Evolutionary conservation across 2,113 vertebrate genomes (phyloP).

Genomic region (Eleginops maclovinus): DNA sequence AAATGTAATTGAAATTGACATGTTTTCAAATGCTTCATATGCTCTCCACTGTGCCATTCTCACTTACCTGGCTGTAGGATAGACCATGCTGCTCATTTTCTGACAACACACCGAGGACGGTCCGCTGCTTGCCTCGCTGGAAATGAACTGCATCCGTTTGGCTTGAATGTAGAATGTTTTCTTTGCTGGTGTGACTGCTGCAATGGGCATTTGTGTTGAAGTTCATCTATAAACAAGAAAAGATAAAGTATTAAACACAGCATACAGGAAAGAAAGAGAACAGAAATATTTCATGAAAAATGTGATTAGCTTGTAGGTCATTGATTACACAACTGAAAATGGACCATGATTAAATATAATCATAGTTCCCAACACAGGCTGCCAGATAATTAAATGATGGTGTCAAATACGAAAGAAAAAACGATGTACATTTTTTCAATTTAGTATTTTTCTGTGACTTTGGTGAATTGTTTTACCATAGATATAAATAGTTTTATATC

Average conservation of each 20-base stretch:
- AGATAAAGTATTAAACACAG: neutral
- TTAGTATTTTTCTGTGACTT: too few species aligned
- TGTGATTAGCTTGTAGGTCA: neutral
- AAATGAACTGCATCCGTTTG: conserved; percentile 55
- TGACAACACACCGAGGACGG: conserved; percentile 86
- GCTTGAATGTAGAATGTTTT: conserved; percentile 45
- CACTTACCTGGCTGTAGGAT: conserved; percentile 81
- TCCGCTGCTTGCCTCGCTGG: conserved; percentile 77
- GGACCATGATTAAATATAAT: too few species aligned
- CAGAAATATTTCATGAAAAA: neutral
- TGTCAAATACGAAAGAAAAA: too few species aligned
- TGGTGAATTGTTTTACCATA: too few species aligned
- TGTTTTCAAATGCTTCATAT: neutral
- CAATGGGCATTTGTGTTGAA: conserved; percentile 22
- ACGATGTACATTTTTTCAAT: too few species aligned
- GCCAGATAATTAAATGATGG: neutral
- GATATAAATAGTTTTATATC: too few species aligned
- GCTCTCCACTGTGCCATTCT: neutral
- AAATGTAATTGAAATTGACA: conserved; percentile 7
- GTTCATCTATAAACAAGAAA: conserved; percentile 72
- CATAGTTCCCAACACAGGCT: neutral
- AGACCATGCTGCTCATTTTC: conserved; percentile 86
- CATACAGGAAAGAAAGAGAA: neutral
- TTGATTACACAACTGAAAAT: neutral
- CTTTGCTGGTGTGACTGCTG: conserved; percentile 52